phyloP scores from a whole-genome alignment of 2,888 invertebrate species.

The Nemurella pictetii region DNA sequence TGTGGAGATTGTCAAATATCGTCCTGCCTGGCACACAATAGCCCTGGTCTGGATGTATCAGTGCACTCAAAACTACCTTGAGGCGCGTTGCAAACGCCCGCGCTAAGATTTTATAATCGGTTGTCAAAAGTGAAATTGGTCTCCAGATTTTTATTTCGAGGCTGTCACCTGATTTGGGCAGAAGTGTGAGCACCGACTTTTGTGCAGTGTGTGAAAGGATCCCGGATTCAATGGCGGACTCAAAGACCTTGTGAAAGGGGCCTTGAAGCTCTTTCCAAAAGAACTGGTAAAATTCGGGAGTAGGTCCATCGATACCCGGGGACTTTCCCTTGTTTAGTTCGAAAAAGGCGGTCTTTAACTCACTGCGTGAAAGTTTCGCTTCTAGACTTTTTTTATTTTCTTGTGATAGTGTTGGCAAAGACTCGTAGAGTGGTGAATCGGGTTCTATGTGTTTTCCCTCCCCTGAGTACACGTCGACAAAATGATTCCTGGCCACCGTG shows the following conservation, averaged over 20 bases:
- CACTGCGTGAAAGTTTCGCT: no score
- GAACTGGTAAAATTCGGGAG: constrained; percentile 14
- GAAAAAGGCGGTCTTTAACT: neutral
- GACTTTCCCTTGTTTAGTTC: neutral
- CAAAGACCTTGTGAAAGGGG: neutral
- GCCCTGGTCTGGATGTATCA: constrained; percentile 18
- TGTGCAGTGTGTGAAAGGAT: neutral
- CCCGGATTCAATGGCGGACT: neutral
- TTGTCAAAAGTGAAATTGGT: constrained; percentile 25
- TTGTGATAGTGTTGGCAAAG: neutral
- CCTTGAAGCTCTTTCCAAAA: constrained; percentile 1
- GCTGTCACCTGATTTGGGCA: constrained; percentile 3
- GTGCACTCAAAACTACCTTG: neutral
- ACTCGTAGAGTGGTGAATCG: constrained; percentile 6
- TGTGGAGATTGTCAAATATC: constrained; percentile 3
- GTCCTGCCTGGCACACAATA: constrained; percentile 11
- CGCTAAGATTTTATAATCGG: constrained; percentile 32
- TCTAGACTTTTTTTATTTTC: no score
- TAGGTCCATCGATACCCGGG: constrained; percentile 26
- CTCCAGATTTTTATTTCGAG: constrained; percentile 26
- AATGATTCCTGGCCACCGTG: neutral
- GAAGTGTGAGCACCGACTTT: neutral
- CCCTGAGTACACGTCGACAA: neutral
- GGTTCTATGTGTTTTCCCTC: neutral
- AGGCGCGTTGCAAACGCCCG: constrained; percentile 12